Conservation (phyloP, 2,888 invertebrate genomes). For the Phalangium opilio region DNA sequence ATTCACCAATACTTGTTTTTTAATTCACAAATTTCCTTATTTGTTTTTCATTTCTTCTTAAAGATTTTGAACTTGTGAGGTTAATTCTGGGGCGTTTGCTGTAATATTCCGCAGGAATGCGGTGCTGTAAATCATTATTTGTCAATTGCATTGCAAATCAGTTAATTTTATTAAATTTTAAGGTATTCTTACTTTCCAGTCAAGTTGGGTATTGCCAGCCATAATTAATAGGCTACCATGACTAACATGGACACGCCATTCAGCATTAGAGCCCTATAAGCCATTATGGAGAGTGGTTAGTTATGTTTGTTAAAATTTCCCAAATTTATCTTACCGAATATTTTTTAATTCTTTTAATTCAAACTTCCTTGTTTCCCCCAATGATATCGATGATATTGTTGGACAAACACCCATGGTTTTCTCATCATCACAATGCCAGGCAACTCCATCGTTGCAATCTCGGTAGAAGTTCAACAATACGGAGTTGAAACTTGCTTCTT, state of each 20-base stretch:
- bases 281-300: no score
- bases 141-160: no score
- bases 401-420: constrained; percentile 30
- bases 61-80: no score
- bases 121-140: no score
- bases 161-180: no score
- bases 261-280: no score
- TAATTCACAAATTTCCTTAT: no score
- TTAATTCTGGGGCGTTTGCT: constrained; percentile 29
- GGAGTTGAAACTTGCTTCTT: constrained; percentile 31
- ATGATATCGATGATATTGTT: constrained; percentile 29
- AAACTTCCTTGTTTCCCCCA: constrained; percentile 32
- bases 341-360: no score
- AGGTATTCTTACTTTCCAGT: constrained; percentile 35
- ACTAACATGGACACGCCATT: constrained; percentile 28
- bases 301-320: no score
- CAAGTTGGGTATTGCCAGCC: constrained; percentile 36
- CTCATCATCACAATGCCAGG: constrained; percentile 36
- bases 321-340: no score
- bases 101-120: constrained; percentile 31
- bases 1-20: no score
- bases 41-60: no score
- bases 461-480: constrained; percentile 35
- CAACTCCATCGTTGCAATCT: constrained; percentile 34
- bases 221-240: constrained; percentile 35